Evolutionary conservation across 2,888 invertebrate genomes (phyloP), one percentile per base, ranked within the genome.

Genomic region (Microdon myrmicae): DNA sequence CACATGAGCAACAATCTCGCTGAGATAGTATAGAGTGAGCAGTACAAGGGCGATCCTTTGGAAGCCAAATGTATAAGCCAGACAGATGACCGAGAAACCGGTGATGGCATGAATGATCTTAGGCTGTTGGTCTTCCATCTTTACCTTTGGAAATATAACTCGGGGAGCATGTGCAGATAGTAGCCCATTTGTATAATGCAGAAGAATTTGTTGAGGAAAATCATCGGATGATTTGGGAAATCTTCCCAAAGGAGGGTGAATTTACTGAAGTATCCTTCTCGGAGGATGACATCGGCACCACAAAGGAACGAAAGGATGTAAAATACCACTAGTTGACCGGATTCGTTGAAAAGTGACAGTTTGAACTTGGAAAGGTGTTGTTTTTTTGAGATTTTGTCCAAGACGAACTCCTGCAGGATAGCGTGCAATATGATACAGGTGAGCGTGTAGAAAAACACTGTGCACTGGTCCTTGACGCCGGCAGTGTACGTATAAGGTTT

Each of bases 371-470:
- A 97, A 60, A 98, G 82, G 79, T 97, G 97, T 72, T 97, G 86
- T 77, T 93, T 93, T 74, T 96, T 90, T 68, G 95, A 94, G 71
- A 97, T 84, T 92, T 96, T 97, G 83, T 99, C 99, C 71, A 99
- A 85, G 69, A 95, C 84, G 81, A 98, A 99, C 81, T 99, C 99
- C 82, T 99, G 99, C 61, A 98, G 87, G 68, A 99, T 94, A 56
- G 98, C 99, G 81, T 99, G 99, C 84, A 96, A 89, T 20, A 99
- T 95, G 77, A 99, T 93, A 78, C 93, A 94, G 69, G 97, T 96
- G 58, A 99, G 85, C 49, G 94, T 91, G 81, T 99, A 99, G 83
- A 99, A 99, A 82, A 97, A 94, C 43, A 96, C 87, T 44, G 92
- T 90, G 77, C 94, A 94, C 49, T 89, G 82, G 81, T 99, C 99